Evolutionary conservation across 1,140 invertebrate genomes (phyloP).

Genomic region (Drosophila nikananu): DNA sequence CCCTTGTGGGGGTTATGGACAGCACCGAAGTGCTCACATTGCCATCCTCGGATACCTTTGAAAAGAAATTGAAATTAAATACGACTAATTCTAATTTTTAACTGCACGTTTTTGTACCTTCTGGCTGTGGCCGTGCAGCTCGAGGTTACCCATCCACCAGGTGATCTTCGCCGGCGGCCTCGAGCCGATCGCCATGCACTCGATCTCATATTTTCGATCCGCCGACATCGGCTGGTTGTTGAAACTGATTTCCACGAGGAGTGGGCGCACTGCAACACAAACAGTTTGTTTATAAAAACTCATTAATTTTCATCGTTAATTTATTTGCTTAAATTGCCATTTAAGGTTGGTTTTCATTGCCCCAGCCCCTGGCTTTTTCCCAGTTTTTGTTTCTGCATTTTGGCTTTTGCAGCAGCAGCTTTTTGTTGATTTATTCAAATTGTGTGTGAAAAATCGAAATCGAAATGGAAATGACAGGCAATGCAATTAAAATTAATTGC

Average conservation of each 20-base stretch:
- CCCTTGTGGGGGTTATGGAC: slow-evolving; percentile 90
- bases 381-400: slow-evolving; percentile 18
- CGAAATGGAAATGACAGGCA: slow-evolving; percentile 71
- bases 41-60: slow-evolving; percentile 90
- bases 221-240: slow-evolving; percentile 93
- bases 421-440: slow-evolving; percentile 82
- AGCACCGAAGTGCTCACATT: slow-evolving; percentile 93
- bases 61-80: background rate
- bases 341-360: slow-evolving; percentile 45
- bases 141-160: slow-evolving; percentile 92
- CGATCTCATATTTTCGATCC: slow-evolving; percentile 91
- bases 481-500: slow-evolving; percentile 84
- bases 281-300: slow-evolving; percentile 31
- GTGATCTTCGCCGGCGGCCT: slow-evolving; percentile 91
- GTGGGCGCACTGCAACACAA: slow-evolving; percentile 89
- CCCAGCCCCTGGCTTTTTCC: background rate
- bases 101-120: slow-evolving; percentile 47
- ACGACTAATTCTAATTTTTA: background rate
- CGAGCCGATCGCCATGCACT: slow-evolving; percentile 92
- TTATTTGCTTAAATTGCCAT: slow-evolving; percentile 79
- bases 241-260: slow-evolving; percentile 91
- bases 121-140: slow-evolving; percentile 86
- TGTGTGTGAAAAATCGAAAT: slow-evolving; percentile 83
- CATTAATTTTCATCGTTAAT: slow-evolving; percentile 79
- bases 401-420: slow-evolving; percentile 37